Evolutionary conservation across 2,888 invertebrate species (phyloP), one percentile per base, ranked within the genome.

Genomic region (Callyntrura guangdongensis): DNA sequence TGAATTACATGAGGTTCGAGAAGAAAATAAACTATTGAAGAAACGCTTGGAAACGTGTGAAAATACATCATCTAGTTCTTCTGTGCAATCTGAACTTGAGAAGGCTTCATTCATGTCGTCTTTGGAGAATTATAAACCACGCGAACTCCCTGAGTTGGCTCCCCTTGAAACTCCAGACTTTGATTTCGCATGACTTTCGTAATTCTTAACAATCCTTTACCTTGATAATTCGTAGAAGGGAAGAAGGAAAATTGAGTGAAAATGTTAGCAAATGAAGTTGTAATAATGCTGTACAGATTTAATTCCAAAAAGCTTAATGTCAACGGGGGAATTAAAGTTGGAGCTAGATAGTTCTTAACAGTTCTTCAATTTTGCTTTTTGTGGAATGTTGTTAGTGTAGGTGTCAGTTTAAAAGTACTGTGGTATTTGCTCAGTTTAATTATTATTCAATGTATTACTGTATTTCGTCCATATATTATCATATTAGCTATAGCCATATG

Each of bases 81-180:
- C 89, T 5, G 14, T 79, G 5, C 82, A 77, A 45, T 79, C 72
- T n/a, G 85, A 81, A n/a, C 64, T 86, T 12, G 69, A 77, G 8
- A 86, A 74, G 17, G 36, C 77, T 20, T 12, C 72, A 20, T 79
- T 69, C 11, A n/a, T 82, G 9, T 20, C 86, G 12, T 85, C 87
- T 4, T 11, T 91, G 20, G 84, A 79, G 14, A 87, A 84, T 17
- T 91, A 87, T 64, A 91, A 87, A 36, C 87, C 87, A 9, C 87
- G 87, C 5, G 87, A 88, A 12, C 84, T 93, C n/a, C 93, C 93
- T 14, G 93, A 92, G 59, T 59, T 93, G 25, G 92, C 89, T 59
- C 93, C 93, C 0, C 67, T 93, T 14, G 93, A 93, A 84, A 82
- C 74, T 25, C 92, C 92, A 8, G 91, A 89, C 0, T 91, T 91